Percentiles rank a stretch among this genome's conserved stretches.
phyloP scores from a whole-genome alignment of 2,888 invertebrate genomes.

The Pilophorus perplexus region DNA sequence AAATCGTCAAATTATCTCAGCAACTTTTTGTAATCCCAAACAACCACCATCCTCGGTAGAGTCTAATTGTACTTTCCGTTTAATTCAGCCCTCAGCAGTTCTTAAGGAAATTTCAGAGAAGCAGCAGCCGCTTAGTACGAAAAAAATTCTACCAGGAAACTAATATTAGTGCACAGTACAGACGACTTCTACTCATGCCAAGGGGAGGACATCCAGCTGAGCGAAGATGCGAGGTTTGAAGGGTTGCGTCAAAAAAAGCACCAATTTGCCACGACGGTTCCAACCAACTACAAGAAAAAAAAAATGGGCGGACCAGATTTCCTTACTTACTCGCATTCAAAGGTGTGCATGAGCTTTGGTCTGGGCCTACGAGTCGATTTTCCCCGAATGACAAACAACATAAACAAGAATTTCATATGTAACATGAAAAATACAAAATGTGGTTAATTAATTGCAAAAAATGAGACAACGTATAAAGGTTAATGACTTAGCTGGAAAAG shows the following conservation, averaged over 20 bases:
- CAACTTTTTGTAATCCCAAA: too few species aligned
- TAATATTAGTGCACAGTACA: neutral
- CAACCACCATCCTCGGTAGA: too few species aligned
- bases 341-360: conserved; percentile 60
- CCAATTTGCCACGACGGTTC: conserved; percentile 20
- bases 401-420: conserved; percentile 27
- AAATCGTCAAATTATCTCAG: too few species aligned
- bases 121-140: too few species aligned
- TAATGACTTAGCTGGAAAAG: too few species aligned
- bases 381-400: conserved; percentile 32
- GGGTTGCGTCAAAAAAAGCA: neutral
- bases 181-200: conserved; percentile 18
- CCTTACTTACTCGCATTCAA: conserved; percentile 61
- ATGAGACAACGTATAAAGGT: neutral
- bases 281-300: conserved; percentile 18
- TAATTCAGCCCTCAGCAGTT: too few species aligned
- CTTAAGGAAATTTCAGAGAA: too few species aligned
- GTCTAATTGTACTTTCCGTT: too few species aligned
- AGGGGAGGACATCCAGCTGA: conserved; percentile 15
- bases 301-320: conserved; percentile 5
- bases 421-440: conserved; percentile 29
- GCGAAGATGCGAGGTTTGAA: conserved; percentile 15
- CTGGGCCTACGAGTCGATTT: conserved; percentile 56
- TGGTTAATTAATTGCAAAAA: conserved; percentile 1
- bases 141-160: too few species aligned